Conservation (phyloP, 2,797 vertebrate genomes). For the Calcarius lapponicus region DNA sequence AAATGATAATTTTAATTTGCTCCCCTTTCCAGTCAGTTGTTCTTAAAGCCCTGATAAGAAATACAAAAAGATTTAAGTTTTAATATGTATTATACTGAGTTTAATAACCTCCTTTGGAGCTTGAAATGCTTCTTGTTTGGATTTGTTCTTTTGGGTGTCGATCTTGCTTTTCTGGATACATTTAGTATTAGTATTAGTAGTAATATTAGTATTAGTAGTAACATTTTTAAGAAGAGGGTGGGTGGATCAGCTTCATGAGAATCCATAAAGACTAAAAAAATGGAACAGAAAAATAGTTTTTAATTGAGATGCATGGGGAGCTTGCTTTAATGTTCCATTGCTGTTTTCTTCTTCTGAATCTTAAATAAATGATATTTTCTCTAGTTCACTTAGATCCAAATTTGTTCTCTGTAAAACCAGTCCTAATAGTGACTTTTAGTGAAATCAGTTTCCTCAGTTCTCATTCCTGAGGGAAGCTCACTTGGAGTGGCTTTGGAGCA, state of each 20-base stretch:
- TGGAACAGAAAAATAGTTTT: rapidly evolving
- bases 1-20: not conserved
- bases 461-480: not conserved
- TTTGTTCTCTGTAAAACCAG: not conserved
- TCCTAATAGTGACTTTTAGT: not conserved
- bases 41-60: not conserved
- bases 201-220: not conserved
- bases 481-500: not conserved
- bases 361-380: not conserved
- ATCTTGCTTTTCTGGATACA: not conserved
- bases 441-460: not conserved
- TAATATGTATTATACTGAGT: not conserved
- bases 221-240: rapidly evolving
- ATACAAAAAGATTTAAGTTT: not conserved
- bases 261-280: not conserved
- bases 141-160: not conserved
- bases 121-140: not conserved
- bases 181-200: not conserved
- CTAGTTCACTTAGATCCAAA: not conserved
- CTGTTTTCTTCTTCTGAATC: not conserved
- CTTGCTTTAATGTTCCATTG: not conserved
- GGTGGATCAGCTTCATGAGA: not conserved
- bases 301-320: not conserved
- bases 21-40: not conserved
- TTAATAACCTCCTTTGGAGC: not conserved